Conservation (phyloP, 92 coral and sea anemone genomes). For the Phenganax subtilis region DNA sequence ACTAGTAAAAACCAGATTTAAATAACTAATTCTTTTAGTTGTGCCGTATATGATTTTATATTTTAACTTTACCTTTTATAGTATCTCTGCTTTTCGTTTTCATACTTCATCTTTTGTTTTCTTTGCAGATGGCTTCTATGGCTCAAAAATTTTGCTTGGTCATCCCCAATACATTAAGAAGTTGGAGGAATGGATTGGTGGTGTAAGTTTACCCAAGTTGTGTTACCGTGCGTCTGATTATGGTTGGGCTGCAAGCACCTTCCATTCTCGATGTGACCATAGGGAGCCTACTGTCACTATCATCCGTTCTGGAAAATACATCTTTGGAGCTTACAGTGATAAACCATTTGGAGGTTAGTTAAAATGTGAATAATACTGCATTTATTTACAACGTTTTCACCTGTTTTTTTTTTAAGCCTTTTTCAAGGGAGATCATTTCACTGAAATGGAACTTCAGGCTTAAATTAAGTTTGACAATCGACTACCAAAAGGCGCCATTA, state of each 20-base stretch:
- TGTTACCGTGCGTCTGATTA: background rate
- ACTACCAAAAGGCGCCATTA: too few relatives aligned
- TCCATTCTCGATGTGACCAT: background rate
- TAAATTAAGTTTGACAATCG: too few relatives aligned
- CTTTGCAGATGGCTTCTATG: conserved; percentile 11
- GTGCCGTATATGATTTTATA: background rate
- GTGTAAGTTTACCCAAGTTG: background rate
- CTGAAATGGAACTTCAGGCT: too few relatives aligned
- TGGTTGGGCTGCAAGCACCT: background rate
- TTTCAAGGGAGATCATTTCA: too few relatives aligned
- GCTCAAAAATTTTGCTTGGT: conserved; percentile 7
- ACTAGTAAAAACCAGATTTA: too few relatives aligned
- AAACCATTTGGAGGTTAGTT: background rate
- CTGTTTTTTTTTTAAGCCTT: background rate
- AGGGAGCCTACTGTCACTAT: background rate
- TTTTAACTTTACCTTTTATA: background rate
- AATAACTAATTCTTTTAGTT: too few relatives aligned
- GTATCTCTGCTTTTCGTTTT: background rate
- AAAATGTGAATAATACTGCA: background rate
- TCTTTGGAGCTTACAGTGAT: conserved; percentile 9
- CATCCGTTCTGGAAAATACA: background rate
- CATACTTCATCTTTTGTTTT: background rate
- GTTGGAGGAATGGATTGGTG: conserved; percentile 13
- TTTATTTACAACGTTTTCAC: background rate
- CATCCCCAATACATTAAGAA: background rate